Base-by-base conservation (phyloP, 2,888 invertebrate genomes). In the Leptura quadrifasciata region DNA sequence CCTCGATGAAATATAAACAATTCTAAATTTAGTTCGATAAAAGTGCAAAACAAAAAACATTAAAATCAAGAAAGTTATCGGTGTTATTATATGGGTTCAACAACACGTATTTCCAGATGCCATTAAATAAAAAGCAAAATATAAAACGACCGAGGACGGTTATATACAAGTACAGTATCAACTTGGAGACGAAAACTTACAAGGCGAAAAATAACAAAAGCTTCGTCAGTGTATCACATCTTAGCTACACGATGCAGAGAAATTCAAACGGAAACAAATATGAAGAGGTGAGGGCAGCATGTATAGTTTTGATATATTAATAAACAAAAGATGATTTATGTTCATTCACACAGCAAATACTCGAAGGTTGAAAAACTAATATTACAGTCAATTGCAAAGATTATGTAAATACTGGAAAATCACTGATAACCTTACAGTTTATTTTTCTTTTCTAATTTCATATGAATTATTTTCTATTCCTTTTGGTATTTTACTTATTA, bases 161-260 rank as follows among this genome's bases (percentile, higher is more conserved):
- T 67, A 76, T 76, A 52, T 71, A 76, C 71, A 55, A 76, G 60
- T 74, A 76, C 70, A 74, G 71, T 65, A 71, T 76, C 70, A 65
- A 52, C 39, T 74, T 73, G 73, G 76, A 74, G 24, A 76, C 76
- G 35, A 61, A 72, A 27, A 18, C 35, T 12, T 67, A 24, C 3
- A 67, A 57, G 54, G 15, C 39, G 2, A 63, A 55, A 24, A 65
- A 18, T 20, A 70, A 27, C 24, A 67, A 55, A 61, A 31, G 67
- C 54, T n/a, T 72, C n/a, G 67, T 67, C 27, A 35, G 61, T 72
- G 54, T 72, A 55, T 74, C 76, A 17, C 79, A 82, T 60, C 68
- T 86, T 35, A 83, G 81, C 73, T 84, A 84, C 76, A 81, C 78
- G 8, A 83, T 82, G 81, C 82, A 84, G 60, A 63, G 60, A 9